Base-by-base conservation (phyloP, 2,888 invertebrate genomes). In the Morpho achilles region DNA sequence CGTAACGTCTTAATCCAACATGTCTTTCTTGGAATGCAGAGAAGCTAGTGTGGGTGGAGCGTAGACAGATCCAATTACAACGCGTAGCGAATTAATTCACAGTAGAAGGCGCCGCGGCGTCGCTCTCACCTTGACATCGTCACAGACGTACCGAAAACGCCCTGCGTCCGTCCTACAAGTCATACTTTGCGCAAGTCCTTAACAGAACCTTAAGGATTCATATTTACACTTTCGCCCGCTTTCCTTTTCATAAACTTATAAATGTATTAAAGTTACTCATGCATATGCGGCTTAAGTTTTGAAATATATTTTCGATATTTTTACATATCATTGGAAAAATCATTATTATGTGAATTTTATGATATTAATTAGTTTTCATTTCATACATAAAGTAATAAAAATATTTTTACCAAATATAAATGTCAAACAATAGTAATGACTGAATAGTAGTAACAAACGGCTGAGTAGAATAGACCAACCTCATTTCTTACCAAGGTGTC, bases 81-180 rank as follows among this genome's bases (percentile, higher is more conserved):
- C 79, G 77, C 74, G 73, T 73, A 72, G 74, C 76, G 77, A 80
- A 79, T 74, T 75, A 82, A 86, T 86, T 87, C 83, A 85, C 82
- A 73, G 80, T 76, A 67, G 72, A 72, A 72, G 74, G 74, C 72
- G 69, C 72, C 74, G 72, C 67, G 64, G 67, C 68, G 70, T 68
- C 70, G 72, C 74, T 75, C 74, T 75, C 72, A 73, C 74, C 75
- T 76, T 75, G 75, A 75, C 72, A 76, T 61, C 49, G 71, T 69
- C 68, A 67, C 65, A 62, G 67, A 68, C 69, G 65, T 57, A 58
- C 62, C 66, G 61, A 74, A 62, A 71, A 73, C 68, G 73, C 69
- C 73, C 73, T 22, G 47, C 23, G 23, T 48, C 42, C 71, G 70
- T 73, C 74, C 77, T 69, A 70, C 70, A 70, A 68, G 32, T 32